These are phyloP conservation scores for Monopis laevigella DNA, from an alignment of 2,888 invertebrate species.

Conservation along the genomic window DNA sequence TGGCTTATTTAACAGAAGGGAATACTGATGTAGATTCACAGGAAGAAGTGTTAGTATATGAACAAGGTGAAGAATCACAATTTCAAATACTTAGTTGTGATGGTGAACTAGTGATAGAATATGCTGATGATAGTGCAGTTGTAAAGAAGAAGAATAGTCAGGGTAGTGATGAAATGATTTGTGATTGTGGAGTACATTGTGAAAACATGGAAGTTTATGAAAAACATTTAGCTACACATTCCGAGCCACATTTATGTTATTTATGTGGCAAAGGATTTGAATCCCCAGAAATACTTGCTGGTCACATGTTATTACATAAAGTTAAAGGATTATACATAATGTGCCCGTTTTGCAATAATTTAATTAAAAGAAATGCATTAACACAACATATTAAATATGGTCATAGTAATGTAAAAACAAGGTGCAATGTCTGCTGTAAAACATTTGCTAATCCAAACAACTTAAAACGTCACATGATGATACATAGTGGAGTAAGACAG, in stretches of 20 bases:
- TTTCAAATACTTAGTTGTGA: slow-evolving; percentile 55
- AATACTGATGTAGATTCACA: slow-evolving; percentile 35
- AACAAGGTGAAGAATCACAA: slow-evolving; percentile 49
- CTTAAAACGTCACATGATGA: slow-evolving; percentile 60
- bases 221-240: slow-evolving; percentile 48
- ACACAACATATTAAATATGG: slow-evolving; percentile 59
- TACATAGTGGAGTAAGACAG: slow-evolving; percentile 50
- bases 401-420: slow-evolving; percentile 51
- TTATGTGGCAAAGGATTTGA: slow-evolving; percentile 59
- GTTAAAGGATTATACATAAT: slow-evolving; percentile 35
- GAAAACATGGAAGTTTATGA: slow-evolving; percentile 48
- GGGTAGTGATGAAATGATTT: slow-evolving; percentile 44
- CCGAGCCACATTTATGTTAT: slow-evolving; percentile 44
- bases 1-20: slow-evolving; percentile 42
- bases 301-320: slow-evolving; percentile 53
- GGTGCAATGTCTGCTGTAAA: slow-evolving; percentile 46
- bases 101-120: slow-evolving; percentile 54
- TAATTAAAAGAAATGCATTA: slow-evolving; percentile 42
- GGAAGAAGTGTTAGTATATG: slow-evolving; percentile 45
- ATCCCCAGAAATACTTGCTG: slow-evolving; percentile 48
- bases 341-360: slow-evolving; percentile 52
- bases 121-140: slow-evolving; percentile 50
- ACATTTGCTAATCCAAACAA: slow-evolving; percentile 61
- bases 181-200: slow-evolving; percentile 55
- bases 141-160: slow-evolving; percentile 52